Base-by-base conservation (phyloP, 2,888 invertebrate species). In the Trachelus stipa region DNA sequence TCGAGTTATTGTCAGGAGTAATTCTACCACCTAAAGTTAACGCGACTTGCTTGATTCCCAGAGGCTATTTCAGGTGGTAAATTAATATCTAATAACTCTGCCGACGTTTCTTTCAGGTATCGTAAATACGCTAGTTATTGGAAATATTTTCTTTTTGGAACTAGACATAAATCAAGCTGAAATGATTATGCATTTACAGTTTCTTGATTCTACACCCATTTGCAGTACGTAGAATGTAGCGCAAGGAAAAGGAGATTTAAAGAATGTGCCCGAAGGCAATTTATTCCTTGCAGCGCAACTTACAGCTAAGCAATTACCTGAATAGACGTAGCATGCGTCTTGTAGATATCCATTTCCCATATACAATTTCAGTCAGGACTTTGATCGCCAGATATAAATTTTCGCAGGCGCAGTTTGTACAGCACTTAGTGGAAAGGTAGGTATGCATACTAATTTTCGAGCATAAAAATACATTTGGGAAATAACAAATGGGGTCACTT, bases 261-360 rank as follows among this genome's bases (percentile, higher is more conserved):
- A 81, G 80, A 82, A 82, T 82, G 81, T 79, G 81, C 81, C 82
- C 79, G 79, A 73, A 79, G 81, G 82, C 82, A 69, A 79, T 79
- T 80, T 79, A 80, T 77, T 80, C 80, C 80, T 78, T 80, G 77
- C 79, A 78, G 76, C 77, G 75, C 40, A 56, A 56, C 6, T 56
- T 56, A 56, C 6, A 56, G 40, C 40, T 56, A 23, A 56, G 40
- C 40, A 56, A 56, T 56, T 56, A 56, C 40, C 23, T 23, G 40
- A 23, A 56, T 23, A 56, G 40, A 23, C 40, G 40, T 23, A 23
- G 40, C 40, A 23, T 56, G 40, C 9, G 40, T 56, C 40, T 56
- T 23, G 40, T 23, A 56, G 40, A 23, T 56, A 56, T 56, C 40
- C 40, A 56, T 56, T 56, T 56, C 6, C 40, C 40, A 56, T 56